Conservation (phyloP, 2,888 invertebrate species). For the Chrysolina haemoptera region DNA sequence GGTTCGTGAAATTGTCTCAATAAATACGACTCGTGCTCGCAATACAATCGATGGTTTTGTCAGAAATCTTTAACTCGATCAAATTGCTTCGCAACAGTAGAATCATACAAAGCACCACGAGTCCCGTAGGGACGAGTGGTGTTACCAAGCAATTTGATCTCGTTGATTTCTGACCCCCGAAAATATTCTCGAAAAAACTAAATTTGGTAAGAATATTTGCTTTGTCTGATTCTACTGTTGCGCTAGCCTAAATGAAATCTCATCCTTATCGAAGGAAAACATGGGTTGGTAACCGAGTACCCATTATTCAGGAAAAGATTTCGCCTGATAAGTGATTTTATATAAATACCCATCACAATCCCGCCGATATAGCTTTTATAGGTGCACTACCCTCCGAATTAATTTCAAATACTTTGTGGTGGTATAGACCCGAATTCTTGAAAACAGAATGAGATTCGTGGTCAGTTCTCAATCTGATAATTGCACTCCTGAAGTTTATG, state of each 20-base stretch:
- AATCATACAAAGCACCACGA: no score
- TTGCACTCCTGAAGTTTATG: neutral
- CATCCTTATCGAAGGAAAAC: neutral
- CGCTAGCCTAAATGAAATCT: neutral
- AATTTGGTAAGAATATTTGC: no score
- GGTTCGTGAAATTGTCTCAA: no score
- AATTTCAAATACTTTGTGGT: neutral
- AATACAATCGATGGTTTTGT: no score
- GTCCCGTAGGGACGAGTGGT: no score
- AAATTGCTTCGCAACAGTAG: no score
- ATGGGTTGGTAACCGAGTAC: neutral
- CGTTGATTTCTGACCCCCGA: no score
- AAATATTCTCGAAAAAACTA: no score
- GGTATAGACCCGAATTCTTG: neutral
- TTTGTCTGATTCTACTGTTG: constrained; percentile 2
- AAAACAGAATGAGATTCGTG: neutral
- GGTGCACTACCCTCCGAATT: neutral
- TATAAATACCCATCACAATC: neutral
- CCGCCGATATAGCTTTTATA: neutral
- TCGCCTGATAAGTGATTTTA: neutral
- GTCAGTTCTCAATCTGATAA: no score
- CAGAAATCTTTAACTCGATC: no score
- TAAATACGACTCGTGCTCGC: no score
- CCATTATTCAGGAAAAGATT: neutral
- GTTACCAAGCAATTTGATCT: no score